Evolutionary conservation across 2,888 invertebrate genomes (phyloP).

Genomic region (Apotomis turbidana): DNA sequence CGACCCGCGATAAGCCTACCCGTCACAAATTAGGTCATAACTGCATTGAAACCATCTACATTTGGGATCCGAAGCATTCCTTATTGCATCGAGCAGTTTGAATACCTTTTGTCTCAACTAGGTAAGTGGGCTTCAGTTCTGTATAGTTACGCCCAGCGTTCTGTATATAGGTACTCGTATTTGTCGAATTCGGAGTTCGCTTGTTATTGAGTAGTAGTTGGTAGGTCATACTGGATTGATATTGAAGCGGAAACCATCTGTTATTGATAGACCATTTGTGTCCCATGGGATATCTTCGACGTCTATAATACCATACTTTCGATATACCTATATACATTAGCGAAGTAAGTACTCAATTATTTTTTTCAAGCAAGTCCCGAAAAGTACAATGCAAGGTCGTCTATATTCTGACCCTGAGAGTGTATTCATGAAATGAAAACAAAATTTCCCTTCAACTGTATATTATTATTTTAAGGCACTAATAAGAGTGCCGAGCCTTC

Average conservation of each 20-base stretch:
- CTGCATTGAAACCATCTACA: slow-evolving; percentile 10
- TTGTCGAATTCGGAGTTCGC: slow-evolving; percentile 23
- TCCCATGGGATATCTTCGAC: no score
- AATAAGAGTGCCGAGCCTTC: no score
- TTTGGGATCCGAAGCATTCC: neutral
- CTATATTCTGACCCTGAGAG: no score
- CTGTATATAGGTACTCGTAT: slow-evolving; percentile 18
- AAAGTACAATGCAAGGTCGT: no score
- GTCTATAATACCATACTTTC: no score
- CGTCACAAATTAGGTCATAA: neutral
- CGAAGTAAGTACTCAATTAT: no score
- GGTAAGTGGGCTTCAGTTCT: slow-evolving; percentile 9
- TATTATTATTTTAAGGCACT: no score
- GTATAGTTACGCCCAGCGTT: slow-evolving; percentile 5
- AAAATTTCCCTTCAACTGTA: no score
- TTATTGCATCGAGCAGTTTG: slow-evolving; percentile 17
- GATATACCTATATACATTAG: no score
- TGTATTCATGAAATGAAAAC: no score
- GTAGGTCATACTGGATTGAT: slow-evolving; percentile 12
- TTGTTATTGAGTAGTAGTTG: slow-evolving; percentile 23
- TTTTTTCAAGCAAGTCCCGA: no score
- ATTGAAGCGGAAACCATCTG: neutral
- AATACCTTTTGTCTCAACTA: slow-evolving; percentile 14
- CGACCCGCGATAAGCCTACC: neutral
- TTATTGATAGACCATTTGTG: neutral